These are phyloP conservation scores for Phyllotreta cruciferae DNA, from an alignment of 2,888 invertebrate species.

Conservation along the genomic window DNA sequence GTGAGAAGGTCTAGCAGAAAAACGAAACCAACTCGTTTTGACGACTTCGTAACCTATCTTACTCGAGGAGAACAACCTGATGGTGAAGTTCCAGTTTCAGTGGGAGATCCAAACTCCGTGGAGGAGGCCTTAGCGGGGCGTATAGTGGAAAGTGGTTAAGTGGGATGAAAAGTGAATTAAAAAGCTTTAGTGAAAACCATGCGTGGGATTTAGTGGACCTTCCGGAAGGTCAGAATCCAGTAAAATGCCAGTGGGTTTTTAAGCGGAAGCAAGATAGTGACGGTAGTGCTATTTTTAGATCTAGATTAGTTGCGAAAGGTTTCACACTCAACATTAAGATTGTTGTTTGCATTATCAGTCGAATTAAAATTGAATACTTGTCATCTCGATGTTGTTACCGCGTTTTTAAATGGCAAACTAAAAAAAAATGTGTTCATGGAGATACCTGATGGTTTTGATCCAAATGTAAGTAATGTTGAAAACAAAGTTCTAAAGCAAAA, in stretches of 20 bases:
- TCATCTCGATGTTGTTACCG: conserved; percentile 40
- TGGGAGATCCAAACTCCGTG: no score
- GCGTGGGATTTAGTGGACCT: not conserved
- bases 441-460: conserved; percentile 38
- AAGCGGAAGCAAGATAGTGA: conserved; percentile 2
- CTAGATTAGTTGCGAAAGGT: conserved; percentile 14
- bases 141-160: no score
- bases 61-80: no score
- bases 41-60: no score
- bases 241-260: conserved; percentile 24
- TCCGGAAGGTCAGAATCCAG: not conserved
- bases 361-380: not conserved
- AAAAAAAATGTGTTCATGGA: conserved; percentile 38
- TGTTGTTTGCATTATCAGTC: no score
- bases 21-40: no score
- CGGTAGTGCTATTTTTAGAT: not conserved
- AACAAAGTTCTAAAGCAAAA: no score
- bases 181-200: conserved; percentile 12
- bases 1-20: no score
- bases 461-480: no score
- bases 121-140: conserved; percentile 2
- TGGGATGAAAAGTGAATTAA: no score
- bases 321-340: not conserved
- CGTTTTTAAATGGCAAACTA: conserved; percentile 41
- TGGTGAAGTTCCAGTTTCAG: no score